Conservation (phyloP, 2,797 vertebrate species). For the Merluccius polli region DNA sequence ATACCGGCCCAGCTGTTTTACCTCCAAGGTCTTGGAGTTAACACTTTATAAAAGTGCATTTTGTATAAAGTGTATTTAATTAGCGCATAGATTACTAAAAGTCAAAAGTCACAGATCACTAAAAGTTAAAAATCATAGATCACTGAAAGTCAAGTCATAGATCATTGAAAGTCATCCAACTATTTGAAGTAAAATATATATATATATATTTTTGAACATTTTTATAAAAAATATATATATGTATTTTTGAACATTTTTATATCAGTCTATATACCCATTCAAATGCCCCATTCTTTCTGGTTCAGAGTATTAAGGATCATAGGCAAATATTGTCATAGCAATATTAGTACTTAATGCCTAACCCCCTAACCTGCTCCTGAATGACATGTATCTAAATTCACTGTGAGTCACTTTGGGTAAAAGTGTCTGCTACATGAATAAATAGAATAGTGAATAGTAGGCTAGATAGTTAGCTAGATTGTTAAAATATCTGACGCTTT, state of each 20-base stretch:
- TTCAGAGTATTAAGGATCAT: neutral
- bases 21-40: conserved; percentile 16
- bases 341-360: neutral
- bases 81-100: conserved; percentile 11
- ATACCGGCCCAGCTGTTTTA: conserved; percentile 40
- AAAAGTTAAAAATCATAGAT: neutral
- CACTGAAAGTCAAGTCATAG: neutral
- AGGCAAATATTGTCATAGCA: neutral
- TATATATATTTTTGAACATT: too few relatives aligned
- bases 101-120: neutral
- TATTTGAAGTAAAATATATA: neutral
- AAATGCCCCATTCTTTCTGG: neutral
- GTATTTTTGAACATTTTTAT: too few relatives aligned
- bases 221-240: too few relatives aligned
- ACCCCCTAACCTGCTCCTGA: too few relatives aligned
- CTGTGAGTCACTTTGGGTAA: too few relatives aligned
- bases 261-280: neutral
- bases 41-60: conserved; percentile 24
- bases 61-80: neutral
- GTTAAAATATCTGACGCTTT: too few relatives aligned
- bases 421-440: too few relatives aligned
- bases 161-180: neutral
- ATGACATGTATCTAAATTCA: too few relatives aligned
- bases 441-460: too few relatives aligned
- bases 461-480: too few relatives aligned